Percentiles rank a stretch among this genome's conserved stretches.
Conservation (phyloP, 2,888 invertebrate genomes). For the Gastracanthus pulcherrimus region DNA sequence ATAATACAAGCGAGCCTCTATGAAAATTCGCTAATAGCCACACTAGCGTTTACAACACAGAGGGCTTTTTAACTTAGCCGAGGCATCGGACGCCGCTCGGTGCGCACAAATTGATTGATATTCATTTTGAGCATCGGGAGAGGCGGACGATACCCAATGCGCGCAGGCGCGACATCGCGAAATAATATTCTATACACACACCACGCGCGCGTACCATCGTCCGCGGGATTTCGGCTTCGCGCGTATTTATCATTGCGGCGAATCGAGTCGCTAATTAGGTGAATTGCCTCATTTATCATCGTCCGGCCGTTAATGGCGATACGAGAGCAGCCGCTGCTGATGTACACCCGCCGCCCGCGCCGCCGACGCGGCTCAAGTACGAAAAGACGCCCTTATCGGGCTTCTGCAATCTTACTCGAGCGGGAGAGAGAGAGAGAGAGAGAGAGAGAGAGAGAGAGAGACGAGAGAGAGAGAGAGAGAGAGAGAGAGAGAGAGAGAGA, state of each 20-base stretch:
- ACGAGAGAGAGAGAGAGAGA: neutral
- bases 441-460: slow-evolving; percentile 18
- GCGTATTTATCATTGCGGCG: slow-evolving; percentile 54
- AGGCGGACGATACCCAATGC: slow-evolving; percentile 45
- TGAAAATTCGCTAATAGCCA: too few species aligned
- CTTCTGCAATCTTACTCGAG: slow-evolving; percentile 49
- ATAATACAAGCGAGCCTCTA: too few species aligned
- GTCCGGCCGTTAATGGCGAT: slow-evolving; percentile 56
- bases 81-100: slow-evolving; percentile 62
- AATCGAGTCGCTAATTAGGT: slow-evolving; percentile 60
- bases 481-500: slow-evolving; percentile 19
- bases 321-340: slow-evolving; percentile 35
- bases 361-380: slow-evolving; percentile 36
- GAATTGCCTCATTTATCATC: slow-evolving; percentile 60
- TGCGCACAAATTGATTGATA: slow-evolving; percentile 67
- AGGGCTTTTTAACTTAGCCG: too few species aligned
- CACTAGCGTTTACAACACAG: too few species aligned
- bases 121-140: slow-evolving; percentile 65
- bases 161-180: slow-evolving; percentile 1
- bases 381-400: slow-evolving; percentile 57
- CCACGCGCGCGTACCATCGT: neutral
- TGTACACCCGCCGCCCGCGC: neutral
- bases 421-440: neutral
- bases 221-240: slow-evolving; percentile 31
- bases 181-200: slow-evolving; percentile 27